Evolutionary conservation across 2,888 invertebrate species (phyloP).

Genomic region (Furcula furcula): DNA sequence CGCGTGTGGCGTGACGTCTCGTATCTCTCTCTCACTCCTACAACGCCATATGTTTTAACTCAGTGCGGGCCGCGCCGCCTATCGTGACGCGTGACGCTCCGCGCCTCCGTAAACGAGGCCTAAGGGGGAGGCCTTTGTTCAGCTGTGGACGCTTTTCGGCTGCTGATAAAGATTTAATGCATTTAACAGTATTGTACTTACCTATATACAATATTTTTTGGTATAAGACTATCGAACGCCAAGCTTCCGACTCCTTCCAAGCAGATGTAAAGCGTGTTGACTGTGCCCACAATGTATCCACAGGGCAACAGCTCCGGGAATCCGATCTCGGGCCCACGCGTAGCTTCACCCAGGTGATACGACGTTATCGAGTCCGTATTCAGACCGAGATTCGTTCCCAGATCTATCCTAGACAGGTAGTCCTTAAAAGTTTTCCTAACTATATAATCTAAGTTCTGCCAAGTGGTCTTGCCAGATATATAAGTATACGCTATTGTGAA

Average conservation of each 20-base stretch:
- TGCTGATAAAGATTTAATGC: too few species aligned
- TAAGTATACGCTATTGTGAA: conserved; percentile 94
- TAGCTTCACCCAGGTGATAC: conserved; percentile 96
- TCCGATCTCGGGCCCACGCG: conserved; percentile 88
- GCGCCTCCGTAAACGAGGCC: too few species aligned
- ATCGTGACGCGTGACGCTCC: too few species aligned
- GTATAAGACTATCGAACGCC: conserved; percentile 97
- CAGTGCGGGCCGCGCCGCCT: too few species aligned
- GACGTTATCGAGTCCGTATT: conserved; percentile 94
- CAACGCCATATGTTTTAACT: too few species aligned
- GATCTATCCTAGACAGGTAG: conserved; percentile 95
- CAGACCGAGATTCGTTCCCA: conserved; percentile 92
- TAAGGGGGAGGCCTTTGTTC: too few species aligned
- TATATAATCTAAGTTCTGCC: conserved; percentile 96
- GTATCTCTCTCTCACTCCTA: too few species aligned
- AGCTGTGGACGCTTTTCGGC: too few species aligned
- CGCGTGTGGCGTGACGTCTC: too few species aligned
- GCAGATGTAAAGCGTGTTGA: conserved; percentile 93
- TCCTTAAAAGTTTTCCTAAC: conserved; percentile 97
- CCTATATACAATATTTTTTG: conserved; percentile 97
- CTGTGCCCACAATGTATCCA: conserved; percentile 95
- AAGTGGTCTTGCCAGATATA: conserved; percentile 95
- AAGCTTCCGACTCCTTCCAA: conserved; percentile 92
- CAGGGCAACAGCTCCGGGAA: conserved; percentile 96
- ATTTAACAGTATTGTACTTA: conserved; percentile 43